Conservation (phyloP, 2,797 vertebrate genomes). For the Calcarius lapponicus region DNA sequence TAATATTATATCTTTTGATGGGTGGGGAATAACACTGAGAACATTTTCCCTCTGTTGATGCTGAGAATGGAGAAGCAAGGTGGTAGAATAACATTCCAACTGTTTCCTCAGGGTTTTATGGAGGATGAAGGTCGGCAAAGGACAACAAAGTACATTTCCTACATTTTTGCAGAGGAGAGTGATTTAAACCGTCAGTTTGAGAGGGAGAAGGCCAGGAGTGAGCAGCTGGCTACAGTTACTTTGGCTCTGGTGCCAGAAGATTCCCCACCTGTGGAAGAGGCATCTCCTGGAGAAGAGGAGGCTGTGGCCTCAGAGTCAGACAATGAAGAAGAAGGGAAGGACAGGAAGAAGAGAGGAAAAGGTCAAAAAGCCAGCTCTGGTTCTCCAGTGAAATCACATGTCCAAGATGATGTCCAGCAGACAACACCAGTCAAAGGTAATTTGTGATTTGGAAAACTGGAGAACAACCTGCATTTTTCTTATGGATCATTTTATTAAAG, state of each 20-base stretch:
- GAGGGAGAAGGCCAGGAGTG: conserved; percentile 87
- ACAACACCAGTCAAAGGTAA: conserved; percentile 71
- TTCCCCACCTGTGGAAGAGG: conserved; percentile 25
- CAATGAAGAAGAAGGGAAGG: conserved; percentile 66
- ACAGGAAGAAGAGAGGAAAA: conserved; percentile 41
- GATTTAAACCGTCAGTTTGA: conserved; percentile 86
- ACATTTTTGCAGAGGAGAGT: conserved; percentile 86
- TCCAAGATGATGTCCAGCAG: background rate
- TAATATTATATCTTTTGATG: background rate
- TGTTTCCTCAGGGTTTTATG: conserved; percentile 88
- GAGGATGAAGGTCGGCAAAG: conserved; percentile 94
- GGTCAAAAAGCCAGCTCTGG: background rate
- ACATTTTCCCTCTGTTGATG: background rate
- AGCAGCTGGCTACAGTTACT: conserved; percentile 81
- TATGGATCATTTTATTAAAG: background rate
- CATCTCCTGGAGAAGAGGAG: conserved; percentile 24
- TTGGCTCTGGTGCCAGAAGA: conserved; percentile 65
- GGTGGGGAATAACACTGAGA: background rate
- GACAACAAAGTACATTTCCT: conserved; percentile 91
- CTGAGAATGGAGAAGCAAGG: background rate
- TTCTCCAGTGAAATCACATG: background rate
- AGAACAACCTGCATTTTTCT: background rate
- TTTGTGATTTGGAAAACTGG: background rate
- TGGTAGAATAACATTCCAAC: background rate
- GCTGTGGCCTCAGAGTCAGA: conserved; percentile 65